Percentiles rank a stretch among this genome's conserved stretches.
These are phyloP conservation scores for Toxotes chatareus DNA, from an alignment of 2,113 vertebrate species.

Conservation along the genomic window DNA sequence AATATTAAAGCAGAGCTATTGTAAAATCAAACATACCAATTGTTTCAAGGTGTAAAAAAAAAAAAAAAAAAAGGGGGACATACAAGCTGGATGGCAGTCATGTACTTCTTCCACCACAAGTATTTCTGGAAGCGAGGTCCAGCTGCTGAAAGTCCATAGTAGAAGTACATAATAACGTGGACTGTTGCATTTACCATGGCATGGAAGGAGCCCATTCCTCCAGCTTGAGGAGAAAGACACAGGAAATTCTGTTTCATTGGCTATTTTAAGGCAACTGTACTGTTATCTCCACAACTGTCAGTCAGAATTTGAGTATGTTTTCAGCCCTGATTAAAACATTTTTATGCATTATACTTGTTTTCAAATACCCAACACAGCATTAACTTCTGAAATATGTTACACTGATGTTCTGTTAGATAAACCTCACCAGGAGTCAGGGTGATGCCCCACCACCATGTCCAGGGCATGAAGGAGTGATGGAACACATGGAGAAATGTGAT, in stretches of 20 bases:
- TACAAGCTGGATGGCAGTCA: conserved; percentile 98
- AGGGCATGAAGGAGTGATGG: conserved; percentile 97
- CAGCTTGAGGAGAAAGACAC: conserved; percentile 69
- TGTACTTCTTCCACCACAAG: conserved; percentile 99
- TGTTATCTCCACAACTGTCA: background rate
- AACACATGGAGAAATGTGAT: conserved; percentile 98
- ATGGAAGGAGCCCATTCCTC: conserved; percentile 96
- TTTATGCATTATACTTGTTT: background rate
- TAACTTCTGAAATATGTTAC: background rate
- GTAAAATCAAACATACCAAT: background rate
- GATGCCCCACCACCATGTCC: conserved; percentile 99
- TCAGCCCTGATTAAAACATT: background rate
- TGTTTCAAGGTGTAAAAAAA: background rate
- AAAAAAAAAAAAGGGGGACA: conserved; percentile 52
- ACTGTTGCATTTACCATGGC: conserved; percentile 94
- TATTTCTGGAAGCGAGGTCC: conserved; percentile 95
- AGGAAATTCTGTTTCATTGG: background rate
- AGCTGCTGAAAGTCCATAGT: conserved; percentile 94
- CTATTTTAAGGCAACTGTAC: background rate
- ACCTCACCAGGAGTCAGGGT: conserved; percentile 91
- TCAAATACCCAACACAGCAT: background rate
- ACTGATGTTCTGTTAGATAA: background rate
- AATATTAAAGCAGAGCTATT: no score
- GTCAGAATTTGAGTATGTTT: background rate
- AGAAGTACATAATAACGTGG: conserved; percentile 96